Evolutionary conservation across 1,140 invertebrate genomes (phyloP).

Genomic region (Orussus abietinus): DNA sequence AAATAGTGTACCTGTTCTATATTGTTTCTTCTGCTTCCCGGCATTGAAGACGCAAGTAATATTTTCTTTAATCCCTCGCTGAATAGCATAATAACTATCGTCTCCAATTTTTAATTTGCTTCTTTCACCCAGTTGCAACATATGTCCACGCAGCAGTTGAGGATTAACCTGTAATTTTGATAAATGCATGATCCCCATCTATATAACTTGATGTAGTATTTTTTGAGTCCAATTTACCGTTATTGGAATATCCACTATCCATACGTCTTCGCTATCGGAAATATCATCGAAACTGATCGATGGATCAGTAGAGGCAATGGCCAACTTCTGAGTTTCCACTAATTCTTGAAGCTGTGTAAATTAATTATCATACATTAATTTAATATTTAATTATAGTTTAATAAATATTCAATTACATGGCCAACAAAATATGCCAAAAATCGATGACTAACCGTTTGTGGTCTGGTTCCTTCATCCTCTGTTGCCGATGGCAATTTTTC

Average conservation of each 20-base stretch:
- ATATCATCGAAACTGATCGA: constrained; percentile 29
- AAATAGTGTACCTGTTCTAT: constrained; percentile 28
- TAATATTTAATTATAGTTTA: neutral
- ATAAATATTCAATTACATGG: neutral
- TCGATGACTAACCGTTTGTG: neutral
- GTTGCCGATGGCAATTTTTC: neutral
- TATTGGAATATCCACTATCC: constrained; percentile 37
- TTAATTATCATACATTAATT: neutral
- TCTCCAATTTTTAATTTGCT: constrained; percentile 34
- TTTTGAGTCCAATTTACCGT: constrained; percentile 20
- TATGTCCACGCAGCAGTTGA: constrained; percentile 25
- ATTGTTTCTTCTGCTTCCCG: constrained; percentile 16
- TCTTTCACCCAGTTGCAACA: constrained; percentile 28
- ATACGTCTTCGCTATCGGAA: constrained; percentile 34
- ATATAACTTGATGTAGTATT: neutral
- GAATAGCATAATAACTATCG: constrained; percentile 27
- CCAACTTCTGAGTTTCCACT: constrained; percentile 17
- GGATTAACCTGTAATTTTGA: constrained; percentile 28
- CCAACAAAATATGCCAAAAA: too few relatives aligned
- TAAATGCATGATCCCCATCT: neutral
- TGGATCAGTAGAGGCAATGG: constrained; percentile 14
- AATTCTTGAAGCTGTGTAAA: constrained; percentile 30
- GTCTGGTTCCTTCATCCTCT: neutral
- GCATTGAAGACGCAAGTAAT: constrained; percentile 33
- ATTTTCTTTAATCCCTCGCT: constrained; percentile 14